Conservation (phyloP, 1,140 invertebrate species). For the Eubasilissa regina region DNA sequence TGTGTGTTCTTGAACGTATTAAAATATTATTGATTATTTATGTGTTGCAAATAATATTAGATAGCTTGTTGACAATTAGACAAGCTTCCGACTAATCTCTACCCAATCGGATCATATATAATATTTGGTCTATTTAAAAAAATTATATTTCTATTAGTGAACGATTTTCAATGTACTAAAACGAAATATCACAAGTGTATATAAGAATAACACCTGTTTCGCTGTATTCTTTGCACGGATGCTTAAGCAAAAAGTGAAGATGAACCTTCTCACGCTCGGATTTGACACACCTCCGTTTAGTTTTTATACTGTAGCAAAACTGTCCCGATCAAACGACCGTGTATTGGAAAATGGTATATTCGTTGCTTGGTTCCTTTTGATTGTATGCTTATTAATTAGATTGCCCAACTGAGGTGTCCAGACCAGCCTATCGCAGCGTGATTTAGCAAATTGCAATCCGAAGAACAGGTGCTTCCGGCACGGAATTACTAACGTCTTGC, state of each 20-base stretch:
- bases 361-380: background rate
- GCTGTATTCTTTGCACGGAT: conserved; percentile 7
- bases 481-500: background rate
- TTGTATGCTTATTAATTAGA: background rate
- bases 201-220: conserved; percentile 11
- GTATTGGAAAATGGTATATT: background rate
- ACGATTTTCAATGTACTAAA: too few species aligned
- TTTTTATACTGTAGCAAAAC: background rate
- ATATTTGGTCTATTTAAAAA: too few species aligned
- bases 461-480: conserved; percentile 30
- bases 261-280: conserved; percentile 12
- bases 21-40: too few species aligned
- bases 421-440: background rate
- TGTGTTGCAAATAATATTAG: too few species aligned
- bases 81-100: too few species aligned
- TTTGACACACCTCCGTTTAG: background rate
- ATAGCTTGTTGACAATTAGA: too few species aligned
- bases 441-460: conserved; percentile 8
- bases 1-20: too few species aligned
- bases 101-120: too few species aligned
- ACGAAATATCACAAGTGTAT: conserved; percentile 11
- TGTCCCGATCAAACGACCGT: background rate
- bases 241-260: conserved; percentile 15
- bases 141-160: too few species aligned
- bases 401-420: background rate